Evolutionary conservation across 2,888 invertebrate species (phyloP), one percentile per base, ranked within the genome.

Genomic region (Erynnis tages): DNA sequence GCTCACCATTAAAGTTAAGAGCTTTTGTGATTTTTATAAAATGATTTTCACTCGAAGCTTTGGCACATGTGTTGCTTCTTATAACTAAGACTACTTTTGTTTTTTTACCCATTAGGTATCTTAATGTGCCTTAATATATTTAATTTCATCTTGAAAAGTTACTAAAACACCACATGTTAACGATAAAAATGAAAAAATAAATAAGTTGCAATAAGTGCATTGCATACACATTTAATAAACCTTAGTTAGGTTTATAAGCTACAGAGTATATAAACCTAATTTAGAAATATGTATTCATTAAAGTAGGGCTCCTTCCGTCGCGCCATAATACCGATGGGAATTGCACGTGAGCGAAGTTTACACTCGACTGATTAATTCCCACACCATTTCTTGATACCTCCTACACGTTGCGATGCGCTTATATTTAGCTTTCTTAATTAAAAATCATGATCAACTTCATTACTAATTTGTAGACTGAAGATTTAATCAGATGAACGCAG

Each of bases 321-420:
- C 25, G 41, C 16, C 48, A 49, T 37, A 38, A 17, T 41, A 40
- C 50, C 50, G 17, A 43, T 25, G 50, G 43, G 50, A 16, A n/a
- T 35, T 35, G 50, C 50, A 43, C 50, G 50, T 43, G 50, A 34
- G 43, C 43, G 35, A 50, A 27, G 41, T 50, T 43, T 50, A 50
- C 35, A 50, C 50, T 50, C 27, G 50, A 50, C 34, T 50, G 50
- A 50, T 43, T 50, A 41, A 50, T 50, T 43, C 43, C 34, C 34
- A 35, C 43, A 30, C 32, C 50, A 35, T 43, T 29, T 37, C 41
- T 25, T 25, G 19, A 41, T 50, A 43, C 43, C 41, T 27, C 11
- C 25, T 27, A 17, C 25, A 25, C 11, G 5, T 17, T n/a, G 27
- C 13, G 43, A 14, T 10, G 29, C 17, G 30, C 17, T 8, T 13